Evolutionary conservation across 1,140 invertebrate species (phyloP).

Genomic region (Ridgeia piscesae): DNA sequence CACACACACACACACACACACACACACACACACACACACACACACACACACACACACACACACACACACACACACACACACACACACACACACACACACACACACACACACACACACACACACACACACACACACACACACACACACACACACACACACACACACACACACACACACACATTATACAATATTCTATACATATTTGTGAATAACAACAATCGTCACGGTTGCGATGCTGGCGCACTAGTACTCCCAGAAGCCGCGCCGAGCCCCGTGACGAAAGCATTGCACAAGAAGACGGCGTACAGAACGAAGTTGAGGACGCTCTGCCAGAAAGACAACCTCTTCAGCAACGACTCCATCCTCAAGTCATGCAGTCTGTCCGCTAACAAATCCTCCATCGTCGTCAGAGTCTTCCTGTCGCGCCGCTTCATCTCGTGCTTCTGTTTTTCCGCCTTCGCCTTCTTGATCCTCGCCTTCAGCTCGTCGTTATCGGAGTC

Average conservation of each 20-base stretch:
- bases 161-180: too few species aligned
- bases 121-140: too few species aligned
- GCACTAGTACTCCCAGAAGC: not conserved
- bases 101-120: too few species aligned
- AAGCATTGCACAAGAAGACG: not conserved
- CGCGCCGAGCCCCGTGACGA: slow-evolving; percentile 9
- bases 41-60: too few species aligned
- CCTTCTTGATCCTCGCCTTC: not conserved
- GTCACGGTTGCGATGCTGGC: not conserved
- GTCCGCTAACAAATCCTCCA: not conserved
- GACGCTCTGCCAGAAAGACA: slow-evolving; percentile 14
- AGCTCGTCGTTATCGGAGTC: not conserved
- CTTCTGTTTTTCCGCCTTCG: not conserved
- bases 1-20: too few species aligned
- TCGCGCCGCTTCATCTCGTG: not conserved
- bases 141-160: too few species aligned
- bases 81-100: too few species aligned
- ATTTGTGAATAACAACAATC: not conserved
- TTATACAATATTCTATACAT: not conserved
- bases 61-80: too few species aligned
- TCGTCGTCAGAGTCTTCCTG: not conserved
- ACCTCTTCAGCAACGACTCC: slow-evolving; percentile 1
- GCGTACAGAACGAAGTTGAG: slow-evolving; percentile 7
- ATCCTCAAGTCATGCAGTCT: not conserved
- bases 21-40: too few species aligned